Percentiles rank a stretch among this genome's conserved stretches.
Evolutionary conservation across 2,797 vertebrate genomes (phyloP).

Genomic region (Leontopithecus rosalia): DNA sequence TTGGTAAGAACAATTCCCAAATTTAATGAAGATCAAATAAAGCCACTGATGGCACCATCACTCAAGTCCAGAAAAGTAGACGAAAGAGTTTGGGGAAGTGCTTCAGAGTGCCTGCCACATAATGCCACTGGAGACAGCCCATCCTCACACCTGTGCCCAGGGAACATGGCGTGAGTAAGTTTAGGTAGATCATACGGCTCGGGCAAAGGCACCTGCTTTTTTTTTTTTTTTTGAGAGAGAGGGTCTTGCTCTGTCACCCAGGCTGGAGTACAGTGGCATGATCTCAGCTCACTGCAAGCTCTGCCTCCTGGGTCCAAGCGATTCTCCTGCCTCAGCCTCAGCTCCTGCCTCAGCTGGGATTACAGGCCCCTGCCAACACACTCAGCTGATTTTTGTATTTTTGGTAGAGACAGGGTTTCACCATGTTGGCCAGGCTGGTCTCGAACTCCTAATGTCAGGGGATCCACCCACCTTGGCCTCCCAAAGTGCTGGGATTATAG

Average conservation of each 20-base stretch:
- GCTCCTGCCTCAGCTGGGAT: not conserved
- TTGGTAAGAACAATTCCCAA: not conserved
- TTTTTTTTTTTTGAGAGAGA: not conserved
- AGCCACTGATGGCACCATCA: not conserved
- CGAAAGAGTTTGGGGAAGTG: not conserved
- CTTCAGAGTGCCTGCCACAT: not conserved
- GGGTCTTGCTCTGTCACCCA: not conserved
- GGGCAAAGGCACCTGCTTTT: not conserved
- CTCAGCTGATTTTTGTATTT: not conserved
- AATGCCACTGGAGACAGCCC: not conserved
- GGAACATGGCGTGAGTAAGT: not conserved
- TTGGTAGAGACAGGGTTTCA: not conserved
- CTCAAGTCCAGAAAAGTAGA: not conserved
- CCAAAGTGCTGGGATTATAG: not conserved
- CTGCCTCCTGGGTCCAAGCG: not conserved
- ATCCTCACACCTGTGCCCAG: not conserved
- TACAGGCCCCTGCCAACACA: not conserved
- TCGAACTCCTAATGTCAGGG: not conserved
- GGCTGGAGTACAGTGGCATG: not conserved
- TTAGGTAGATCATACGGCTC: not conserved
- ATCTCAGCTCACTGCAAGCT: not conserved
- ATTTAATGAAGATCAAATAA: slow-evolving; percentile 37
- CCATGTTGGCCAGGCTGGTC: not conserved
- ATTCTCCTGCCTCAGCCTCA: not conserved
- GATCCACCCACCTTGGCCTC: not conserved